phyloP scores from a whole-genome alignment of 2,113 vertebrate genomes.

The Festucalex cinctus region DNA sequence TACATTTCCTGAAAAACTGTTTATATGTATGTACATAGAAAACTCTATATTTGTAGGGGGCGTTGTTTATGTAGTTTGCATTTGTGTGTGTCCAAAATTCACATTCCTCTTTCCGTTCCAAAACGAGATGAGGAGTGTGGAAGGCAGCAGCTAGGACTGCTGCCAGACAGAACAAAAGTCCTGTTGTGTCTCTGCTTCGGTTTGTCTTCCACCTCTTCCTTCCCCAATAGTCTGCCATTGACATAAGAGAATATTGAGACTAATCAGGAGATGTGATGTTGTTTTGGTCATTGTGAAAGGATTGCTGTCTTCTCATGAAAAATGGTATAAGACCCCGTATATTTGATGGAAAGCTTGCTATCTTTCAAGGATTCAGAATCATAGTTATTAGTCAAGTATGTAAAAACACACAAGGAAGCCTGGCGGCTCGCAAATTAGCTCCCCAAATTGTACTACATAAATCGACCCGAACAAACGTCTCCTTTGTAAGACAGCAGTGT shows the following conservation, averaged over 20 bases:
- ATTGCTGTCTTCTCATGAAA: not conserved
- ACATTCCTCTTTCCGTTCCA: constrained; percentile 23
- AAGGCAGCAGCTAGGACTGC: constrained; percentile 36
- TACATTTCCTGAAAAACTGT: no score
- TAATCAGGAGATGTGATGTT: constrained; percentile 1
- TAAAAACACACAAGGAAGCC: no score
- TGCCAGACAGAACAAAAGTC: constrained; percentile 57
- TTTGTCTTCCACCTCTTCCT: constrained; percentile 40
- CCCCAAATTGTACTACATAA: no score
- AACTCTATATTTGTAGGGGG: not conserved
- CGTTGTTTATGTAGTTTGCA: not conserved
- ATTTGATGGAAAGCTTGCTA: no score
- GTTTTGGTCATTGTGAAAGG: not conserved
- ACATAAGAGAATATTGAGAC: constrained; percentile 10
- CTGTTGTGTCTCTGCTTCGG: constrained; percentile 53
- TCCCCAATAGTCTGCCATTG: constrained; percentile 17
- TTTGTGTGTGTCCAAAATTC: not conserved
- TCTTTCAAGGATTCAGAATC: no score
- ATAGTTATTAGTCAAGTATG: no score
- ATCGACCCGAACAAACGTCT: no score
- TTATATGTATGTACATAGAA: not conserved
- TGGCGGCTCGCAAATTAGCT: no score
- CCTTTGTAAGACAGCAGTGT: no score
- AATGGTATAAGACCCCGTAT: no score
- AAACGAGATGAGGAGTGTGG: constrained; percentile 39